phyloP scores from a whole-genome alignment of 2,888 invertebrate species.

The Acrocyrtus sp. region DNA sequence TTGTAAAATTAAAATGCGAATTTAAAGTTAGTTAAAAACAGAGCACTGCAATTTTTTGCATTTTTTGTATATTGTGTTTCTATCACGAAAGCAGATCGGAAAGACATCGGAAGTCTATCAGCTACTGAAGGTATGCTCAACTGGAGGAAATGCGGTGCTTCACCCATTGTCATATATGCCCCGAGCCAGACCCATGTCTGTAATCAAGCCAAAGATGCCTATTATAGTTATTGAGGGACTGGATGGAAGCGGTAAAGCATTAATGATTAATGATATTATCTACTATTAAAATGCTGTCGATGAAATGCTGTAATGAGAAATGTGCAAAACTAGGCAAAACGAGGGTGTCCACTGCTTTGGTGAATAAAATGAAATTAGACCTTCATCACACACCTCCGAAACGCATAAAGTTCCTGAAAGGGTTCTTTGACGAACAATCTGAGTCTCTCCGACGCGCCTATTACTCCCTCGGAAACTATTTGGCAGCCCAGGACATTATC shows the following conservation, averaged over 20 bases:
- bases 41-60: background rate
- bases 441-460: slow-evolving; percentile 66
- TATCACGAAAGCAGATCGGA: slow-evolving; percentile 54
- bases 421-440: slow-evolving; percentile 66
- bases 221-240: slow-evolving; percentile 69
- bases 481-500: slow-evolving; percentile 67
- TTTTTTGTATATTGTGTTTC: background rate
- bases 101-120: slow-evolving; percentile 54
- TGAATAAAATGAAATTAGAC: slow-evolving; percentile 65
- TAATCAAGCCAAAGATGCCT: slow-evolving; percentile 65
- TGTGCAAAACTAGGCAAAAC: slow-evolving; percentile 66
- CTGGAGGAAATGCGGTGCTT: slow-evolving; percentile 53
- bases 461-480: slow-evolving; percentile 69
- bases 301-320: background rate
- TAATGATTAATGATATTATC: too few relatives aligned
- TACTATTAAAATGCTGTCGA: too few relatives aligned
- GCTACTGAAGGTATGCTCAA: slow-evolving; percentile 57
- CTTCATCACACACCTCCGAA: slow-evolving; percentile 67
- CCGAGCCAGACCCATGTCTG: slow-evolving; percentile 42
- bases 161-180: slow-evolving; percentile 52
- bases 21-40: too few relatives aligned
- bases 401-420: slow-evolving; percentile 65
- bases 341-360: slow-evolving; percentile 65
- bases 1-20: too few relatives aligned
- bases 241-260: slow-evolving; percentile 67